phyloP scores from a whole-genome alignment of 2,888 invertebrate species.

The Dryobota labecula region DNA sequence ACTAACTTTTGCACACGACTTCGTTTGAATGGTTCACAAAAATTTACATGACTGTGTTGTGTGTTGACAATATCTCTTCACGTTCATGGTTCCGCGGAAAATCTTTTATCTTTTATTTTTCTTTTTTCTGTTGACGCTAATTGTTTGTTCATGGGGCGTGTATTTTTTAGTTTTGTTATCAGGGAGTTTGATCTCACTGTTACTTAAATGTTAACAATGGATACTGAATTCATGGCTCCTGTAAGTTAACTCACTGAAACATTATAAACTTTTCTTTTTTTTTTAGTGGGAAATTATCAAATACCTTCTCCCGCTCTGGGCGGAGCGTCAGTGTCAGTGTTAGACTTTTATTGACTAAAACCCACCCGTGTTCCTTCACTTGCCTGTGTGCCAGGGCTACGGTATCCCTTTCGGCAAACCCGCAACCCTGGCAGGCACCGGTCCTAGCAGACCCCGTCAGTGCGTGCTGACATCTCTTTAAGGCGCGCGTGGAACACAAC shows the following conservation, averaged over 20 bases:
- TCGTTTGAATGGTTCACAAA: slow-evolving; percentile 56
- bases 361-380: no score
- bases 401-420: no score
- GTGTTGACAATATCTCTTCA: slow-evolving; percentile 60
- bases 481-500: no score
- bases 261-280: no score
- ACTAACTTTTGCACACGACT: slow-evolving; percentile 66
- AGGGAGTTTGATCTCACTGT: not conserved
- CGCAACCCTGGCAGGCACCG: no score
- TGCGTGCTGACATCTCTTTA: no score
- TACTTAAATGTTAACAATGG: not conserved
- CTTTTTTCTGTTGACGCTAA: slow-evolving; percentile 21
- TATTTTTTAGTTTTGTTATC: not conserved
- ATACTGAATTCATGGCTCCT: not conserved
- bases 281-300: no score
- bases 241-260: not conserved
- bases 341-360: no score
- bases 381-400: no score
- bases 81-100: slow-evolving; percentile 10
- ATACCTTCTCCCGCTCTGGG: no score
- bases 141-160: slow-evolving; percentile 8
- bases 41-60: slow-evolving; percentile 46
- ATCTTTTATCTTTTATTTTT: slow-evolving; percentile 15
- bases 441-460: no score
- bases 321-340: no score